Evolutionary conservation across 2,888 invertebrate species (phyloP).

Genomic region (Bellardia pandia): DNA sequence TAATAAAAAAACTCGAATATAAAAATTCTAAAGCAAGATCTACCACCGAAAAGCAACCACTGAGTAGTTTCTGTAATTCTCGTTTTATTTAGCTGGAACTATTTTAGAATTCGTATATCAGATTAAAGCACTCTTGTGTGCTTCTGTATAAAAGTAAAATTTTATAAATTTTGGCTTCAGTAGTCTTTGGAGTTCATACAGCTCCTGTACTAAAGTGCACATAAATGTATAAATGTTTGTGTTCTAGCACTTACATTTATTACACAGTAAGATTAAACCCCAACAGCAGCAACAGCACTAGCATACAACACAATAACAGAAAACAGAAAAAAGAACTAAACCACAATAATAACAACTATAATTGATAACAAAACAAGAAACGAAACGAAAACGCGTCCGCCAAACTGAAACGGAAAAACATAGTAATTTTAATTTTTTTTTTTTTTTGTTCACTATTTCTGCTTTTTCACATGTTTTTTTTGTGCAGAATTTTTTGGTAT

Average conservation of each 20-base stretch:
- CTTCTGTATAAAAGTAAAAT: too few species aligned
- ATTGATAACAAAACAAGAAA: slow-evolving; percentile 71
- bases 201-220: too few species aligned
- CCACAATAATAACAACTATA: slow-evolving; percentile 69
- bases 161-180: too few species aligned
- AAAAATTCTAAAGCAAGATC: too few species aligned
- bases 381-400: slow-evolving; percentile 62
- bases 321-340: slow-evolving; percentile 24
- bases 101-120: too few species aligned
- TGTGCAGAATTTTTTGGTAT: slow-evolving; percentile 7
- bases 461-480: neutral
- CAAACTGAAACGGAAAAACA: slow-evolving; percentile 48
- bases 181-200: too few species aligned
- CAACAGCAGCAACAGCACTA: neutral
- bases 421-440: slow-evolving; percentile 36
- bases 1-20: too few species aligned
- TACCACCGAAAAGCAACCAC: too few species aligned
- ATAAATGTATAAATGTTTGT: neutral
- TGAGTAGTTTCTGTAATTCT: too few species aligned
- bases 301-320: slow-evolving; percentile 10
- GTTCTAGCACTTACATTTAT: slow-evolving; percentile 52
- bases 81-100: too few species aligned
- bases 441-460: slow-evolving; percentile 31
- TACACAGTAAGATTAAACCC: slow-evolving; percentile 48
- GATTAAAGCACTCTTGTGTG: too few species aligned